Evolutionary conservation across 2,797 vertebrate species (phyloP), one percentile per base, ranked within the genome.

Genomic region (Micropoecilia bifurca): DNA sequence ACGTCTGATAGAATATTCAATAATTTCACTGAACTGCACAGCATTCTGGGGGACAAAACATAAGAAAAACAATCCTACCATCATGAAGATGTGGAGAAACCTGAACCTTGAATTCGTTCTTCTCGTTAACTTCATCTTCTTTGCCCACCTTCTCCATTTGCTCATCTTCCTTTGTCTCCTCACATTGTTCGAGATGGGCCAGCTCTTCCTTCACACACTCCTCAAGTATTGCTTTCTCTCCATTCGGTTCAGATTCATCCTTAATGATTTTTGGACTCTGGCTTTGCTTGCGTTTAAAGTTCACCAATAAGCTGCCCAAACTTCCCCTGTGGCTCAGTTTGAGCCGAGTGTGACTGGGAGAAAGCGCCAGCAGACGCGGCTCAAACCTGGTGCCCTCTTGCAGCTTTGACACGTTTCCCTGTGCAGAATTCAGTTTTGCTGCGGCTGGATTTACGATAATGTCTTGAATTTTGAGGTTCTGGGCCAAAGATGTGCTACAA

Each of bases 221-320:
- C 6, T 93, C 83, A 2, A 90, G 88, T 1, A 80, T 75, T 2
- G 90, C 87, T 83, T 90, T 92, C 55, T 91, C 87, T 43, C 59
- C 69, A 1, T 80, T 79, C 0, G 48, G 28, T 63, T 89, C 85
- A 0, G 61, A 18, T 1, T 22, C 30, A 4, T 85, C 73, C 22
- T 84, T 33, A 0, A 22, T 1, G 18, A n/a, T 53, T 8, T 22
- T 50, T 33, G 10, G 33, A n/a, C 0, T 16, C 13, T 45, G 50
- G 14, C n/a, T 28, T 48, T 63, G 71, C 43, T 83, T 74, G 7
- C 43, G 50, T 74, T 88, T 87, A 59, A 57, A 74, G 57, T 55
- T 55, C n/a, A 53, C 6, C 3, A 83, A 3, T 0, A 77, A 66
- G 18, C 41, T 28, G 2, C 36, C 48, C 4, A 8, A 76, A 16